Conservation (phyloP, 2,888 invertebrate genomes). For the Melieria picta region DNA sequence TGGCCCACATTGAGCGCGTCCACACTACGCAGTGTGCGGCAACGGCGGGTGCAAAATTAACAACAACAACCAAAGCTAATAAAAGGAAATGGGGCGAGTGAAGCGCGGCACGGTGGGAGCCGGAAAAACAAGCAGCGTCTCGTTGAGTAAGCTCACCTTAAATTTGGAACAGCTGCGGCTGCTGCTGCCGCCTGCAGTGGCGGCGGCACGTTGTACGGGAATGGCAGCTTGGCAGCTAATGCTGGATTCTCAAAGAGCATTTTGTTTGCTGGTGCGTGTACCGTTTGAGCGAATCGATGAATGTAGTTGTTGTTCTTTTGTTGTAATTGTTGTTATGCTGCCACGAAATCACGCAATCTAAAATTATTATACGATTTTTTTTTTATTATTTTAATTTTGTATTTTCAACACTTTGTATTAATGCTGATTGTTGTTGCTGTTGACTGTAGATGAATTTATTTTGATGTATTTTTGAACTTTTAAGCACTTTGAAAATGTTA, state of each 20-base stretch:
- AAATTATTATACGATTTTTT: not conserved
- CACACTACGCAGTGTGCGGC: not conserved
- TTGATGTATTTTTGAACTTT: not conserved
- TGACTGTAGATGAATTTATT: not conserved
- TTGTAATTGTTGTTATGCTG: slow-evolving; percentile 3
- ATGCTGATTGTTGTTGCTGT: not conserved
- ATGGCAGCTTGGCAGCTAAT: slow-evolving; percentile 73
- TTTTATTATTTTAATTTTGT: not conserved
- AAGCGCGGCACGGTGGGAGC: not conserved
- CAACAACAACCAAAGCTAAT: not conserved
- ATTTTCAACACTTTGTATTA: not conserved
- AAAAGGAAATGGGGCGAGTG: not conserved
- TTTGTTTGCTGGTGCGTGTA: slow-evolving; percentile 42
- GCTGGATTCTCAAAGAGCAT: slow-evolving; percentile 80
- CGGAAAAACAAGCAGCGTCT: not conserved
- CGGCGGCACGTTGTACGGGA: slow-evolving; percentile 78
- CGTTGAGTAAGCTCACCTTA: slow-evolving; percentile 58
- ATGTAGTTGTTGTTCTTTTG: slow-evolving; percentile 5
- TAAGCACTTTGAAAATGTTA: not conserved
- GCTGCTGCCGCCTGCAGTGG: slow-evolving; percentile 69
- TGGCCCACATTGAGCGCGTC: not conserved
- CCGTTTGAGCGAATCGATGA: not conserved
- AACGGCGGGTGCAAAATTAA: no score
- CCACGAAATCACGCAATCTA: not conserved
- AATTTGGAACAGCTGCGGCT: slow-evolving; percentile 64